Base-by-base conservation (phyloP, 1,140 invertebrate genomes). In the Odontomachus brunneus region DNA sequence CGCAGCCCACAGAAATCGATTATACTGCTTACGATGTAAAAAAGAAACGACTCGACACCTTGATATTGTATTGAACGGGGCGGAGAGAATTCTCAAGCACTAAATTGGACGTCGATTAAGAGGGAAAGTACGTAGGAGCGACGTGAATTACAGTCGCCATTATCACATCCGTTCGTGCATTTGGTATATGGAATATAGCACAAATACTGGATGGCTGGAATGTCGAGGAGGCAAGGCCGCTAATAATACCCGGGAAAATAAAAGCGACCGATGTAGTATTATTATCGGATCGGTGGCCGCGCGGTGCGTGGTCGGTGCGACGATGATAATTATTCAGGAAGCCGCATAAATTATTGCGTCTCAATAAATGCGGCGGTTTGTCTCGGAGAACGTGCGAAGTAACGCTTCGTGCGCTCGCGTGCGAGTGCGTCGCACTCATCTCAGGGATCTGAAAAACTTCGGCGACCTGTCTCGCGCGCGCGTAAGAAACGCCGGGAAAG, bases 211-310 rank as follows among this genome's bases (percentile, higher is more conserved):
- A 26, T 29, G 7, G 29, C 14, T 44, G 29, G 14, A 55, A 78
- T 11, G 19, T 60, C 11, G 49, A 22, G 44, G 74, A n/a, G n/a
- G 15, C 67, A 82, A 82, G 55, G 44, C 33, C 44, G 19, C 33
- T 63, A 72, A 82, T 82, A 73, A 82, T 82, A 82, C 44, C 44
- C 29, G 38, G 55, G 19, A 19, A 71, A 51, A 33, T 57, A 78
- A 69, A 59, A 49, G 11, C 26, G 7, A 29, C 19, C 51, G 53
- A 73, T 24, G n/a, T 60, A 60, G n/a, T 53, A 38, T 74, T 74
- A 82, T 82, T 82, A 74, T 74, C 44, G 78, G n/a, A 60, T 72
- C 66, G 14, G 26, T 73, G 26, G 14, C 57, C 38, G 24, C 24
- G n/a, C 29, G 29, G 24, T 63, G 59, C 24, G 26, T 62, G 44